Base-by-base conservation (phyloP, 2,113 vertebrate genomes). In the Brachionichthys hirsutus region DNA sequence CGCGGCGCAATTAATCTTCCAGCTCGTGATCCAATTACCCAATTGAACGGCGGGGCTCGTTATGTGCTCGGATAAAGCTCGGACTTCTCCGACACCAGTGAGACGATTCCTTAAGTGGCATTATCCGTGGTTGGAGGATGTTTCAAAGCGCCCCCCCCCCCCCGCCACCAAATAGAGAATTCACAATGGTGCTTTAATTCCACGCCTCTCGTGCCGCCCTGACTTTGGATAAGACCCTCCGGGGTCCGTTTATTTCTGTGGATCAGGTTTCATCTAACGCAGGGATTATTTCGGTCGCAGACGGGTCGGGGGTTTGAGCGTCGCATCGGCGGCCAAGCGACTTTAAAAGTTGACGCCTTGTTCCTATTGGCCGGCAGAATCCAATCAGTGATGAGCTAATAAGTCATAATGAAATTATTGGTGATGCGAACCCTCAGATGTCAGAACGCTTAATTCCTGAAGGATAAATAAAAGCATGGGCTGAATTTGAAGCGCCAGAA, bases 1-100 rank as follows among this genome's bases (percentile, higher is more conserved):
- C 55, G 54, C 44, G 8, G 3, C 24, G 45, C 44, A 82, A 82
- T 86, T 88, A 84, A 89, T 89, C 83, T 81, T 76, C 54, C 44
- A 34, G 70, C 57, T 50, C 82, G 50, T 80, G 81, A 89, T 87
- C 82, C 83, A 87, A 87, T 88, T 86, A 83, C 82, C 83, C 73
- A 73, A 78, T 54, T 80, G 65, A 81, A 86, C 77, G 56, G 56
- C 62, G 17, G 15, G 56, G 53, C 67, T 80, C 72, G 70, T 84
- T 74, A 73, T 57, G 72, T 49, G 67, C 72, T 40, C 41, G 74
- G 85, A 87, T 83, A 83, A 85, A 79, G 55, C 54, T 77, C 18
- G 45, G 62, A 77, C 82, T 80, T 69, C 49, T 75, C 42, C 24
- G 22, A 56, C 48, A 52, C 67, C 77, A 79, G 56, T 46, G 55